A percentile compares a stretch with the other conserved stretches of the same genome.
Conservation (phyloP, 2,797 vertebrate species). For the Urosaurus nigricauda region DNA sequence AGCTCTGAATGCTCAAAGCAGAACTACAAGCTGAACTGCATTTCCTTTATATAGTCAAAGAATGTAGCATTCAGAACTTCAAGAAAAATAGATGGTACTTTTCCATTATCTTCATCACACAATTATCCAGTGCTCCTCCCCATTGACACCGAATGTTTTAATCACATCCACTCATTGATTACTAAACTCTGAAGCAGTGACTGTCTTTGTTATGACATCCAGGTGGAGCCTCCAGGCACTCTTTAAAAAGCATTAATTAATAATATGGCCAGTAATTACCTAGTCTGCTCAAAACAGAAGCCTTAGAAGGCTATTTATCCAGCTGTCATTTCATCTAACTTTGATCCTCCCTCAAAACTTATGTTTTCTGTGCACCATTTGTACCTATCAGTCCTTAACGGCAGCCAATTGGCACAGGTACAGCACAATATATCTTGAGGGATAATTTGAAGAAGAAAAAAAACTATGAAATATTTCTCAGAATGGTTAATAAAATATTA, state of each 20-base stretch:
- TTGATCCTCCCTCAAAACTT: constrained; percentile 17
- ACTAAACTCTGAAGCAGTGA: constrained; percentile 16
- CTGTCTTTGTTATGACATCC: not conserved
- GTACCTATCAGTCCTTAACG: not conserved
- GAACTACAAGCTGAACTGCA: not conserved
- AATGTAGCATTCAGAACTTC: not conserved
- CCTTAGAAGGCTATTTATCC: not conserved
- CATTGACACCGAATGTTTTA: not conserved
- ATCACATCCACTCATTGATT: constrained; percentile 8
- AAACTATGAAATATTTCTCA: too few relatives aligned
- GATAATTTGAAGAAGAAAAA: too few relatives aligned
- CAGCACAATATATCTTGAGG: not conserved
- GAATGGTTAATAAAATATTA: too few relatives aligned
- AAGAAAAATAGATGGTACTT: not conserved
- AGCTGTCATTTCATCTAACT: not conserved
- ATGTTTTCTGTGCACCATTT: constrained; percentile 1
- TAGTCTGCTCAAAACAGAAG: not conserved
- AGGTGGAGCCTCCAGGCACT: constrained; percentile 19
- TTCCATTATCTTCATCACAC: constrained; percentile 1
- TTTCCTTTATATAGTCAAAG: not conserved
- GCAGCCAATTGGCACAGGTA: not conserved
- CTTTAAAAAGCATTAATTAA: constrained; percentile 36
- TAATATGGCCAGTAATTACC: constrained; percentile 29
- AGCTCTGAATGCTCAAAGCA: not conserved
- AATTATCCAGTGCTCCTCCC: not conserved